Evolutionary conservation across 2,113 vertebrate genomes (phyloP).

Genomic region (Pangasianodon hypophthalmus): DNA sequence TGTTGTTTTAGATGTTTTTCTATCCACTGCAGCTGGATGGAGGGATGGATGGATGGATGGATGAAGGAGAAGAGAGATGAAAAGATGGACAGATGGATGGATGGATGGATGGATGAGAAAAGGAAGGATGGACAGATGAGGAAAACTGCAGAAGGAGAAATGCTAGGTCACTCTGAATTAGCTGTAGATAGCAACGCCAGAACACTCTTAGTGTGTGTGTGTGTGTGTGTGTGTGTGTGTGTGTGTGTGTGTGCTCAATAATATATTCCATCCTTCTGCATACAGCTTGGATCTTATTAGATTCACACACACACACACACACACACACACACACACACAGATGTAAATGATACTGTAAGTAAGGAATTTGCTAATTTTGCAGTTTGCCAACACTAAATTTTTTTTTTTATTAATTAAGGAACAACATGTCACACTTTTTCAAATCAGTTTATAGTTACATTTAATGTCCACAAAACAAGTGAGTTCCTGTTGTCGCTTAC

Average conservation of each 20-base stretch:
- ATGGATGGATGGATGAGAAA: not conserved
- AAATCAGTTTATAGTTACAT: too few relatives aligned
- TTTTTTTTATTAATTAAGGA: too few relatives aligned
- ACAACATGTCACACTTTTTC: too few relatives aligned
- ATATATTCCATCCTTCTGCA: constrained; percentile 63
- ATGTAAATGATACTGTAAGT: too few relatives aligned
- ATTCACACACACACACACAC: too few relatives aligned
- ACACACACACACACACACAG: too few relatives aligned
- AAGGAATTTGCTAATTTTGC: too few relatives aligned
- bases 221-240: constrained; percentile 14
- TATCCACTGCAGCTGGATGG: not conserved
- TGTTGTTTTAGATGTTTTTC: not conserved
- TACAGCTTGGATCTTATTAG: too few relatives aligned
- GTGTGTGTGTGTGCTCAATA: not conserved
- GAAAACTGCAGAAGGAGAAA: not conserved
- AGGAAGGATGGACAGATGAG: not conserved
- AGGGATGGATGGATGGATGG: not conserved
- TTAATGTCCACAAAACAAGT: too few relatives aligned
- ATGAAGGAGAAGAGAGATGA: not conserved
- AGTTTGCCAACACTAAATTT: too few relatives aligned
- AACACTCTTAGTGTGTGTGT: not conserved
- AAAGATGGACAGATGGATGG: not conserved
- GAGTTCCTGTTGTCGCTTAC: too few relatives aligned
- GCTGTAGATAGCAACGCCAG: not conserved
- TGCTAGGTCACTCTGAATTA: not conserved